Evolutionary conservation across 2,888 invertebrate genomes (phyloP), one percentile per base, ranked within the genome.

Genomic region (Dione juno): DNA sequence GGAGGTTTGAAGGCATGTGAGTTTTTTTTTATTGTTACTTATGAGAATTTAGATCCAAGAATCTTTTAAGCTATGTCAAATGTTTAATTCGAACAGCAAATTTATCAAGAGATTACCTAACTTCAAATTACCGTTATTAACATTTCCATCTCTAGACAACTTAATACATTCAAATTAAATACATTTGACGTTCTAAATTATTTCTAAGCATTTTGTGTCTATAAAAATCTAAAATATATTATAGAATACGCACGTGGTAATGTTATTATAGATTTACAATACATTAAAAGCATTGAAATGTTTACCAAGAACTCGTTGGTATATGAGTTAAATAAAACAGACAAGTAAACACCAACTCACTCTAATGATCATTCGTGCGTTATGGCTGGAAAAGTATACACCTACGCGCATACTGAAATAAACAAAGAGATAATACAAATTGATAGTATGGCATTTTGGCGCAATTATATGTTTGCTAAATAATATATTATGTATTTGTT

Each of bases 341-440:
- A 52, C 64, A 52, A 52, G 64, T 64, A 64, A 64, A 64, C 64
- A 64, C 16, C 19, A 21, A 37, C 64, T 64, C 52, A n/a, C 19
- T 64, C 14, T 50, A 64, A 64, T 64, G 64, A 64, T 64, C 37
- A 64, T 64, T 50, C 64, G 64, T 64, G 64, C 64, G 64, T 64
- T 50, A 64, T 40, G 64, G 35, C 37, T 64, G 64, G 64, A 40
- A 64, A 21, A 50, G 13, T 50, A 64, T 50, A 64, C 64, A 14
- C 64, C 64, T 19, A 64, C 40, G 64, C 50, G 16, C 11, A 13
- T 64, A 16, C 19, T 37, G 50, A 64, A 64, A 64, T 64, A 61
- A 61, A 61, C 45, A 35, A 61, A 45, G 28, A 16, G 45, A 35
- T 45, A 28, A 28, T 35, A 45, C 28, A 61, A 43, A 43, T 21